Conservation (phyloP, 2,797 vertebrate genomes). For the Enteromius argenteus region DNA sequence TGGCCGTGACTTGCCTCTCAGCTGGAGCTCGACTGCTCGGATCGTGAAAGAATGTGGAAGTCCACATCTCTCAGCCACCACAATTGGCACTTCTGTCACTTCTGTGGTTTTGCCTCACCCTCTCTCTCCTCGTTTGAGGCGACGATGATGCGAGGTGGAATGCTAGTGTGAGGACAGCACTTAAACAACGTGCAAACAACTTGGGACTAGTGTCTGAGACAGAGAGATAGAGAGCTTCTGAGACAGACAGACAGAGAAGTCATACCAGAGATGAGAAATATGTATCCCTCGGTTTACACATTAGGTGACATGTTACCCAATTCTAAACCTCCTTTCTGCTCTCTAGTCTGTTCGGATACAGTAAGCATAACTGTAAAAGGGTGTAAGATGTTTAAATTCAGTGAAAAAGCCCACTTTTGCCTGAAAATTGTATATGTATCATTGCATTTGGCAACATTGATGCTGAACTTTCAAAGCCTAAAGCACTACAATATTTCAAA, state of each 20-base stretch:
- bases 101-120: constrained; percentile 69
- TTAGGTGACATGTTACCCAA: constrained; percentile 4
- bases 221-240: not conserved
- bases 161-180: constrained; percentile 32
- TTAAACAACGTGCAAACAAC: constrained; percentile 34
- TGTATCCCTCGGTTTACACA: not conserved
- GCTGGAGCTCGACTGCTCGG: constrained; percentile 32
- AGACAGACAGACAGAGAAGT: constrained; percentile 1
- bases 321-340: not conserved
- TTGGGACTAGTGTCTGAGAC: not conserved
- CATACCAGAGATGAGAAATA: constrained; percentile 6
- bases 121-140: constrained; percentile 17
- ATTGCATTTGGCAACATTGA: not conserved
- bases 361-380: not conserved
- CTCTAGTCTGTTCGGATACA: too few species aligned
- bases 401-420: too few species aligned
- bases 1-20: constrained; percentile 66
- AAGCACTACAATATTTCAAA: not conserved
- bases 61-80: constrained; percentile 72
- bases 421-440: too few species aligned
- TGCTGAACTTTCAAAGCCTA: not conserved
- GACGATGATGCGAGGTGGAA: constrained; percentile 35
- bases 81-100: constrained; percentile 76
- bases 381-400: not conserved
- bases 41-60: constrained; percentile 78